Conservation (phyloP, 2,797 vertebrate genomes). For the Columba guinea region DNA sequence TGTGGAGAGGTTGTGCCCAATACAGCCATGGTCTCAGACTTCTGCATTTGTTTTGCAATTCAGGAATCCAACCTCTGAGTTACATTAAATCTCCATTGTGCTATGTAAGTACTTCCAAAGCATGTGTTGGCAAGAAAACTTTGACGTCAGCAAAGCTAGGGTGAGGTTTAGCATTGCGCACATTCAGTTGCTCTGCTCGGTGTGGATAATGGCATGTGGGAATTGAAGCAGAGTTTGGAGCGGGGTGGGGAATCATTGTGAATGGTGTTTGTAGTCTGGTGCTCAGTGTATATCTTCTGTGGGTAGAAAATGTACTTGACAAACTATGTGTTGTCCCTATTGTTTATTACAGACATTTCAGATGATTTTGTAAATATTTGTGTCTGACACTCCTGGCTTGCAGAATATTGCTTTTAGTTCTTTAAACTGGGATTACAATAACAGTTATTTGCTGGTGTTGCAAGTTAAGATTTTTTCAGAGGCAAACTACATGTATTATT, state of each 20-base stretch:
- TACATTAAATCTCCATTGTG: not conserved
- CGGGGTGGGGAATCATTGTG: fast-evolving
- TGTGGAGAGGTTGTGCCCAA: not conserved
- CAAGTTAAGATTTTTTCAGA: not conserved
- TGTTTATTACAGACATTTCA: not conserved
- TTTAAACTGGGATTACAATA: not conserved
- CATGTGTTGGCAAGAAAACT: not conserved
- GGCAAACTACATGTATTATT: not conserved
- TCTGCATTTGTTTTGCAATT: not conserved
- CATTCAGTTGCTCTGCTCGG: not conserved
- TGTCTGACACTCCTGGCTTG: not conserved
- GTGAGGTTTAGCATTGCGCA: not conserved
- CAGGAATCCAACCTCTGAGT: not conserved
- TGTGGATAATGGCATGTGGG: not conserved
- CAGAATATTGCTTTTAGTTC: not conserved
- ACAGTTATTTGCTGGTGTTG: not conserved
- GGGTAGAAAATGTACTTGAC: not conserved
- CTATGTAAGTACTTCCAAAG: conserved; percentile 3
- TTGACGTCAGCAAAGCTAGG: not conserved
- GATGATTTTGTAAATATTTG: not conserved
- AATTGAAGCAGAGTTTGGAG: not conserved
- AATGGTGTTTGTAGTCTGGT: not conserved
- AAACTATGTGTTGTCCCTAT: not conserved
- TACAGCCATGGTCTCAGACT: fast-evolving
- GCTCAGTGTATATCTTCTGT: fast-evolving